phyloP scores from a whole-genome alignment of 1,140 invertebrate genomes.

The Pissodes strobi region DNA sequence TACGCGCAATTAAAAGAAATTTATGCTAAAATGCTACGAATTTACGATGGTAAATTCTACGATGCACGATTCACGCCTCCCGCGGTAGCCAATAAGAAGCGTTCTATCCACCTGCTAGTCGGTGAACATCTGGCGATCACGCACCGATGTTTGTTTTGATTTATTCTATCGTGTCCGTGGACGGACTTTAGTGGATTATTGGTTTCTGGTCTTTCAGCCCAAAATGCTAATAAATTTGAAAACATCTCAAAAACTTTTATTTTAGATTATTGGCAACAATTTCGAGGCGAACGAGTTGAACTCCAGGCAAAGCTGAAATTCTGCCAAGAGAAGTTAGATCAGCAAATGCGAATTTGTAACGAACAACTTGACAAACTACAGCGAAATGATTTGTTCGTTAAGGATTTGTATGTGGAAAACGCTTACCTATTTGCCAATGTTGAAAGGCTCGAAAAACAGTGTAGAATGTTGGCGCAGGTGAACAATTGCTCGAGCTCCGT shows the following conservation, averaged over 20 bases:
- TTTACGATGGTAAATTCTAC: too few relatives aligned
- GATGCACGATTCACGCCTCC: too few relatives aligned
- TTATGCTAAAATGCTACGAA: too few relatives aligned
- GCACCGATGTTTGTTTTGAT: too few relatives aligned
- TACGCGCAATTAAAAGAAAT: too few relatives aligned
- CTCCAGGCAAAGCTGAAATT: conserved; percentile 63
- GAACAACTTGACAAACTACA: conserved; percentile 66
- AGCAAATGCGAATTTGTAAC: conserved; percentile 64
- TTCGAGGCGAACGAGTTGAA: conserved; percentile 63
- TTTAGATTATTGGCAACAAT: conserved; percentile 67
- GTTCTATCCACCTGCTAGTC: too few relatives aligned
- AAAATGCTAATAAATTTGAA: not conserved
- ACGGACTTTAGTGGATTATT: not conserved
- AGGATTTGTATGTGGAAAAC: conserved; percentile 82
- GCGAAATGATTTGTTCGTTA: conserved; percentile 73
- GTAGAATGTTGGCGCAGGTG: conserved; percentile 58
- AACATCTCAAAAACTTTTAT: too few relatives aligned
- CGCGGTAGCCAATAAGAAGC: too few relatives aligned
- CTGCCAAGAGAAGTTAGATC: conserved; percentile 65
- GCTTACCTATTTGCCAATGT: conserved; percentile 69
- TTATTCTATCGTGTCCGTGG: too few relatives aligned
- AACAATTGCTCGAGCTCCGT: conserved; percentile 58
- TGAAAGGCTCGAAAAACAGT: conserved; percentile 67
- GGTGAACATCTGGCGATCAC: too few relatives aligned
- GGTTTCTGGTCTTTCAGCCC: not conserved